phyloP scores from a whole-genome alignment of 1,140 invertebrate species.

The Steinernema khuongi region DNA sequence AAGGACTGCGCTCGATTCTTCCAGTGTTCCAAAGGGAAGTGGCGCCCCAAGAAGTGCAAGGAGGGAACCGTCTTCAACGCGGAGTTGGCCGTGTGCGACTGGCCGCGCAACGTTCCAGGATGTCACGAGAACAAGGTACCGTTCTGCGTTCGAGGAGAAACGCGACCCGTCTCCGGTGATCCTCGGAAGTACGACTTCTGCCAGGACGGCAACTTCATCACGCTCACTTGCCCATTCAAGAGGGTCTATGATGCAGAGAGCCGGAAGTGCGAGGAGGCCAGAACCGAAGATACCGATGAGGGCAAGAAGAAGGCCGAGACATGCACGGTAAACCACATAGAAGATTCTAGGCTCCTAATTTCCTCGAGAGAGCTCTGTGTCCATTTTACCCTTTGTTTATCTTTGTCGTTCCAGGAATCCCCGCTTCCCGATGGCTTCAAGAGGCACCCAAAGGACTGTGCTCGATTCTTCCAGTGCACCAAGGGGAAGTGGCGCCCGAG shows the following conservation, averaged over 20 bases:
- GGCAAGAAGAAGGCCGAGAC: too few species aligned
- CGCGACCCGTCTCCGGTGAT: not conserved
- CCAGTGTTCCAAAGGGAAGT: constrained; percentile 36
- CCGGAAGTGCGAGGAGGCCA: not conserved
- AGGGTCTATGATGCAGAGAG: not conserved
- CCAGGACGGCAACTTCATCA: not conserved
- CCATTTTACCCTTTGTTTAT: too few species aligned
- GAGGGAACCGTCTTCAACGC: constrained; percentile 50
- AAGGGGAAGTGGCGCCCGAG: constrained; percentile 24
- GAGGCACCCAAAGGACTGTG: constrained; percentile 40
- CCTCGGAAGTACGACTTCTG: not conserved
- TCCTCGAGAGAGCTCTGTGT: too few species aligned
- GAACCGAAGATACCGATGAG: not conserved
- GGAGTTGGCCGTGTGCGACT: constrained; percentile 40
- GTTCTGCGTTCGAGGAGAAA: not conserved
- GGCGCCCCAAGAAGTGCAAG: constrained; percentile 33
- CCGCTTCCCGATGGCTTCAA: constrained; percentile 32
- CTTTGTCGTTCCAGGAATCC: constrained; percentile 8
- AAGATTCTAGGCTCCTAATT: too few species aligned
- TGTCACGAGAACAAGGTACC: not conserved
- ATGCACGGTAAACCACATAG: too few species aligned
- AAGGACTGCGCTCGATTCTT: constrained; percentile 43
- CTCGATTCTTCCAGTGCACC: constrained; percentile 43
- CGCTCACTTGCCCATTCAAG: not conserved
- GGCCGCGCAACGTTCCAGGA: constrained; percentile 42